A percentile compares a stretch with the other conserved stretches of the same genome.
These are phyloP conservation scores for Oryzaephilus surinamensis DNA, from an alignment of 1,140 invertebrate species.

Conservation along the genomic window DNA sequence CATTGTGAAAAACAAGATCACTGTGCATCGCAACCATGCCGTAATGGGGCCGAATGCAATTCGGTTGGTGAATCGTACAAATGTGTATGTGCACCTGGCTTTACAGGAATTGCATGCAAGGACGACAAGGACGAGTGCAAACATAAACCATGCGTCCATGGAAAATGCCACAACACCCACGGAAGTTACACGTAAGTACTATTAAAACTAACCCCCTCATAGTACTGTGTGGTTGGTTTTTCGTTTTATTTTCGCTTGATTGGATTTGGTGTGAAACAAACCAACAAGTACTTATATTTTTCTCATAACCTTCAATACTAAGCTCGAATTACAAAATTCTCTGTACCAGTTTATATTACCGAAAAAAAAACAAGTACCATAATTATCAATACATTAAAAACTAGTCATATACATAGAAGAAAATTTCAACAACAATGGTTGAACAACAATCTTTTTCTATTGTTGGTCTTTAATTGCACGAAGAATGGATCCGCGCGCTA, in stretches of 20 bases:
- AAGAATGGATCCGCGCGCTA: too few species aligned
- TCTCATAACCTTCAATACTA: too few species aligned
- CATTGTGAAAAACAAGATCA: constrained; percentile 82
- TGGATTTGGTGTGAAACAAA: neutral
- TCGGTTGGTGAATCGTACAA: constrained; percentile 63
- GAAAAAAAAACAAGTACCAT: too few species aligned
- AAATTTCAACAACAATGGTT: too few species aligned
- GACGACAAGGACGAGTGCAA: constrained; percentile 85
- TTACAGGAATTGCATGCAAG: constrained; percentile 72
- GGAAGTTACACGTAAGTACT: constrained; percentile 86
- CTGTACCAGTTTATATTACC: too few species aligned
- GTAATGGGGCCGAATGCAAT: constrained; percentile 74
- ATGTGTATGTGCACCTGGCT: constrained; percentile 78
- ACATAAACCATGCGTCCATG: constrained; percentile 63
- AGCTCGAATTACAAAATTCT: too few species aligned
- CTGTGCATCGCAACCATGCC: constrained; percentile 78
- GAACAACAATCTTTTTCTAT: too few species aligned
- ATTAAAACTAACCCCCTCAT: too few species aligned
- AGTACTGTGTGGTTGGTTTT: neutral
- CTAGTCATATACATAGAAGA: too few species aligned
- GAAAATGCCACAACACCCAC: constrained; percentile 73
- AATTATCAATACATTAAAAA: too few species aligned
- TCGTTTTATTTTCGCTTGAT: neutral
- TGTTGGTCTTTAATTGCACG: too few species aligned
- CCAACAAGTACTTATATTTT: too few species aligned